These are phyloP conservation scores for Gorsachius goisagi DNA, from an alignment of 2,113 vertebrate genomes.

Conservation along the genomic window DNA sequence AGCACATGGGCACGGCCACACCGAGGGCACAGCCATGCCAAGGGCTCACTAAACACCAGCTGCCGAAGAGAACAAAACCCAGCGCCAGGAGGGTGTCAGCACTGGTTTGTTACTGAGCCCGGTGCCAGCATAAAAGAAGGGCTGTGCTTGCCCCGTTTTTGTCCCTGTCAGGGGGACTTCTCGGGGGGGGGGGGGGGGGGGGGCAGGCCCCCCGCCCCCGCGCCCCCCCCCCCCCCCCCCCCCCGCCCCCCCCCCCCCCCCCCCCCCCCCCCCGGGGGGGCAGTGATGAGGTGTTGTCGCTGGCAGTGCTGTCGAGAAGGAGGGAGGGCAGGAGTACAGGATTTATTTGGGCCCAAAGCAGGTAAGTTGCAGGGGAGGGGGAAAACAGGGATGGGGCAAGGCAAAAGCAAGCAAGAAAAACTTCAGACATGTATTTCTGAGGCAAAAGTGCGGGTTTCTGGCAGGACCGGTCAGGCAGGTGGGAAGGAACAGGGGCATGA, in stretches of 20 bases:
- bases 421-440: background rate
- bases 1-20: fast-evolving
- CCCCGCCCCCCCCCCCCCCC: too few species aligned
- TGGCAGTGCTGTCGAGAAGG: background rate
- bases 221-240: too few species aligned
- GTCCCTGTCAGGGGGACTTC: background rate
- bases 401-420: background rate
- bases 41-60: background rate
- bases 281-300: background rate
- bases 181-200: too few species aligned
- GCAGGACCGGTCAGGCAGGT: background rate
- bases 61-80: background rate
- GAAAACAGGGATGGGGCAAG: background rate
- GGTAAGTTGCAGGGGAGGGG: background rate
- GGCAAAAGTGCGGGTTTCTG: background rate
- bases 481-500: background rate
- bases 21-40: background rate
- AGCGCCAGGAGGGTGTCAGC: background rate
- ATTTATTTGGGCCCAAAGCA: background rate
- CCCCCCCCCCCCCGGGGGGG: too few species aligned
- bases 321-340: background rate
- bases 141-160: fast-evolving
- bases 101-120: background rate
- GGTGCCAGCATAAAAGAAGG: background rate
- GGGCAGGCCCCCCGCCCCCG: too few species aligned